Conservation (phyloP, 1,140 invertebrate species). For the Drusus annulatus region DNA sequence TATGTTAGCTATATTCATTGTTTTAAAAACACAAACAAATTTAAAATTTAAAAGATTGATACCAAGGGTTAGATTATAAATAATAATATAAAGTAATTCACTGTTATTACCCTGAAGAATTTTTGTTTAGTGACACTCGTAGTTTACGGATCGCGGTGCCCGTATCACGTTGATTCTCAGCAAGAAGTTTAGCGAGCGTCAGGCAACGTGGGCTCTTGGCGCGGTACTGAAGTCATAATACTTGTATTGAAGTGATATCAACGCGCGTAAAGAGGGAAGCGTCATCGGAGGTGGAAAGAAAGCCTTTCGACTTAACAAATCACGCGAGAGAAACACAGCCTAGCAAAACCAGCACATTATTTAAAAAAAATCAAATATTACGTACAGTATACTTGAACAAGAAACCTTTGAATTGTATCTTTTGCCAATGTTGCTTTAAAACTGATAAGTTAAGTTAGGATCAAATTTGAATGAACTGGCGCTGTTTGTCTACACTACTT, state of each 20-base stretch:
- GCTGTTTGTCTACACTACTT: background rate
- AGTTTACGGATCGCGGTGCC: slow-evolving; percentile 14
- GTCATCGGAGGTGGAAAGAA: slow-evolving; percentile 35
- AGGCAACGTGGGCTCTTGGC: slow-evolving; percentile 17
- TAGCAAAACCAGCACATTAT: too few relatives aligned
- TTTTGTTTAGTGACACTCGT: slow-evolving; percentile 15
- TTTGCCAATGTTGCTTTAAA: background rate
- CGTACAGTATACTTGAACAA: too few relatives aligned
- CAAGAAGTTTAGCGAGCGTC: slow-evolving; percentile 8
- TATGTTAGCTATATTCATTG: too few relatives aligned
- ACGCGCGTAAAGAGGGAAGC: slow-evolving; percentile 24
- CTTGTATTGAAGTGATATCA: slow-evolving; percentile 23
- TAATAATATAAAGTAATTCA: too few relatives aligned
- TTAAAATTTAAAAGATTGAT: too few relatives aligned
- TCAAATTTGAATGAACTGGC: too few relatives aligned
- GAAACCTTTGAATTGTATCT: background rate
- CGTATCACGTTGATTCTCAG: background rate
- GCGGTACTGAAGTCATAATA: slow-evolving; percentile 16
- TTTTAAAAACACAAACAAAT: too few relatives aligned
- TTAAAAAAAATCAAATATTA: too few relatives aligned
- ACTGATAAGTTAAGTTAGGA: too few relatives aligned
- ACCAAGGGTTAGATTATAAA: too few relatives aligned
- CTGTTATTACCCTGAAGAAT: slow-evolving; percentile 14
- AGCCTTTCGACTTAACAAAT: slow-evolving; percentile 1
- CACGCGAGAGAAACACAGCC: background rate